Base-by-base conservation (phyloP, 2,797 vertebrate genomes). In the Sebastes ruberrimus region DNA sequence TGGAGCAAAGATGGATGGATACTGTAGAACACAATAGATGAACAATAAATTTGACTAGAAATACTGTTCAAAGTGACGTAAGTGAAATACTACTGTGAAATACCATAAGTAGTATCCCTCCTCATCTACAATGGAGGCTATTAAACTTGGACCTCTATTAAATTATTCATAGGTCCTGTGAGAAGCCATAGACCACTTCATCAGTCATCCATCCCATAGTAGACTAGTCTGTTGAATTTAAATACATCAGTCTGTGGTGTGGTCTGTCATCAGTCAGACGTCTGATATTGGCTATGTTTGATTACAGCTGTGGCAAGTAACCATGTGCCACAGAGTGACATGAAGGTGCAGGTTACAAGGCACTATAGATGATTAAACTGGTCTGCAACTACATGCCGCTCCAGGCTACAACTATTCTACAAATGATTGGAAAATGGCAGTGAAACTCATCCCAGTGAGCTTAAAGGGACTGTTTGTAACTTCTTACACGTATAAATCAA, bases 141-240 rank as follows among this genome's bases (percentile, higher is more conserved):
- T 92, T 90, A 92, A 93, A 94, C 78, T 84, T 78, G 38, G 67
- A 80, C 84, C 78, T 80, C 59, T 67, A 33, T 83, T 95, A 57
- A 94, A 95, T 94, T 87, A 94, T 94, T 94, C 88, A 95, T 81
- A 70, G 81, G 72, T 79, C 68, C 82, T 79, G 89, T 88, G 81
- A 91, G 90, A 86, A 91, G 90, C 93, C 92, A 93, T 85, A 66
- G 92, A 88, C 92, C 87, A 89, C 88, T 80, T 91, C 89, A 92
- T 93, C 89, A 93, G 89, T 95, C 94, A 93, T 33, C 81, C 53
- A 30, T 83, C 81, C 72, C 71, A 62, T 82, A 87, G 82, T 92
- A 82, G 89, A 91, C 93, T 92, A 94, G 90, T 86, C 78, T 77
- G 81, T 78, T 89, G 87, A 90, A 89, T 92, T 93, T 93, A 94